These are phyloP conservation scores for Neogobius melanostomus DNA, from an alignment of 2,113 vertebrate genomes.

Conservation along the genomic window DNA sequence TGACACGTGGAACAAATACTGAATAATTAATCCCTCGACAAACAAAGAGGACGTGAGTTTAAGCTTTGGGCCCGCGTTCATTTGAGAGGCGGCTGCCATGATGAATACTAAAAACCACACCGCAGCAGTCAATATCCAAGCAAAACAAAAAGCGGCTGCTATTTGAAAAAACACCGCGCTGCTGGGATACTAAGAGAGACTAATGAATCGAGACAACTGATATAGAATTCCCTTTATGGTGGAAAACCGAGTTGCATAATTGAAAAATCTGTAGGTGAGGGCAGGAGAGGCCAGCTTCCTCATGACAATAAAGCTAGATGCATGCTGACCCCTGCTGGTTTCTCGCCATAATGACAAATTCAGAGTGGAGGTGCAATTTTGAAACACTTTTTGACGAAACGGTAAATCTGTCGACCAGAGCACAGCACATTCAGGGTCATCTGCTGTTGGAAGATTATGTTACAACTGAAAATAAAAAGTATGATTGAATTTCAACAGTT, in stretches of 20 bases:
- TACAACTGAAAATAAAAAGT: no score
- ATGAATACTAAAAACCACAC: slow-evolving; percentile 29
- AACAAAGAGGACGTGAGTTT: slow-evolving; percentile 20
- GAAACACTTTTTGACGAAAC: not conserved
- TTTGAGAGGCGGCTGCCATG: slow-evolving; percentile 7
- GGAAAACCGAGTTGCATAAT: slow-evolving; percentile 23
- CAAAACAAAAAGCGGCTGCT: slow-evolving; percentile 24
- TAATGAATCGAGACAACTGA: not conserved
- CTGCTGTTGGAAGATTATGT: no score
- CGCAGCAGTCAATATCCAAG: slow-evolving; percentile 6
- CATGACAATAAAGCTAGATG: slow-evolving; percentile 19
- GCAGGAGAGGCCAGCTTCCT: not conserved
- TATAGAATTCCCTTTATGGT: slow-evolving; percentile 10
- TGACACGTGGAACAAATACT: slow-evolving; percentile 27
- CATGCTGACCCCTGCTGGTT: slow-evolving; percentile 75
- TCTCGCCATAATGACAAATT: slow-evolving; percentile 18
- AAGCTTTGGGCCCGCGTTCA: not conserved
- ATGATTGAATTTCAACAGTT: no score
- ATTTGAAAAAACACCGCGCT: slow-evolving; percentile 30
- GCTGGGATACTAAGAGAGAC: slow-evolving; percentile 39
- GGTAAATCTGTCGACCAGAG: no score
- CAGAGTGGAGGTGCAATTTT: not conserved
- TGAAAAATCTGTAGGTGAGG: slow-evolving; percentile 24
- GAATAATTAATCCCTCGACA: slow-evolving; percentile 32
- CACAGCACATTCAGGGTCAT: no score